phyloP scores from a whole-genome alignment of 2,797 vertebrate genomes.

The Acrossocheilus wenchowensis region DNA sequence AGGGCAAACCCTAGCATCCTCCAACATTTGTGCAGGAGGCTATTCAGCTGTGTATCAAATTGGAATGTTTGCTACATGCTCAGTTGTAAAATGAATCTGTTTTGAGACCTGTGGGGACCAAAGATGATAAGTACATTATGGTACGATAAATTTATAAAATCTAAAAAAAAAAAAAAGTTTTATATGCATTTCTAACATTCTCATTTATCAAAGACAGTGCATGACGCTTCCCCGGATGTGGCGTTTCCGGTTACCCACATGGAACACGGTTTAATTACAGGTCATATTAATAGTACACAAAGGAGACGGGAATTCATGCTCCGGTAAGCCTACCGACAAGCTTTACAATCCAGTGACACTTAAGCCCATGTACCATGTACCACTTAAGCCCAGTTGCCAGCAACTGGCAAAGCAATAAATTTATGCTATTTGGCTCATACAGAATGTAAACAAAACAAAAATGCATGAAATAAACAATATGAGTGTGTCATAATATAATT shows the following conservation, averaged over 20 bases:
- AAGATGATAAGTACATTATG: not conserved
- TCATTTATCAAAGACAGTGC: conserved; percentile 14
- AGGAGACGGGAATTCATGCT: conserved; percentile 71
- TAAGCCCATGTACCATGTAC: conserved; percentile 27
- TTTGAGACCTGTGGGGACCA: not conserved
- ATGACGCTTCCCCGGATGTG: conserved; percentile 32
- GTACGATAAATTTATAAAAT: not conserved
- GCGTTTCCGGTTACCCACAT: conserved; percentile 72
- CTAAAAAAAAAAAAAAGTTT: not conserved
- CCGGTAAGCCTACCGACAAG: conserved; percentile 44
- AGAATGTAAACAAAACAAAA: conserved; percentile 30
- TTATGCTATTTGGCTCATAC: not conserved
- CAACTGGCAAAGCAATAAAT: not conserved
- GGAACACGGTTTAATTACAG: conserved; percentile 73
- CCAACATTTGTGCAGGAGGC: not conserved
- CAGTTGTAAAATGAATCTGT: not conserved
- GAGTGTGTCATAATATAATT: not conserved
- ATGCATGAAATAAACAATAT: not conserved
- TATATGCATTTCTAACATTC: not conserved
- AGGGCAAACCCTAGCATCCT: not conserved
- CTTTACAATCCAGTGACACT: conserved; percentile 63
- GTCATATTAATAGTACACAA: conserved; percentile 75
- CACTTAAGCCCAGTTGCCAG: conserved; percentile 8
- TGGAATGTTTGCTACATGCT: not conserved
- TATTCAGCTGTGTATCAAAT: not conserved